phyloP scores from a whole-genome alignment of 2,113 vertebrate species.

The Heterochromis multidens region DNA sequence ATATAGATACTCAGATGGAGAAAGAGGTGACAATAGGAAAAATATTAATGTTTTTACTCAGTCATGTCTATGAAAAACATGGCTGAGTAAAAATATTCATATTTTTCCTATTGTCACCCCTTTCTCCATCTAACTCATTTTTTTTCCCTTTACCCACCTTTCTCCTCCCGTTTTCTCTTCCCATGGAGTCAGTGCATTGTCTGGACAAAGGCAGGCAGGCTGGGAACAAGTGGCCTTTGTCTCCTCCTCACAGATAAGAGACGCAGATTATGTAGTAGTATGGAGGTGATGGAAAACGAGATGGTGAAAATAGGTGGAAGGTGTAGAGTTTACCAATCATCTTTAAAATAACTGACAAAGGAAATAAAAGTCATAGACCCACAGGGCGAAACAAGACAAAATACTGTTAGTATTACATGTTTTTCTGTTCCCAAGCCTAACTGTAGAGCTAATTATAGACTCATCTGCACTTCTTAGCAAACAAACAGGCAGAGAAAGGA shows the following conservation, averaged over 20 bases:
- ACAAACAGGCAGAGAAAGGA: background rate
- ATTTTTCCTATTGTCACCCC: background rate
- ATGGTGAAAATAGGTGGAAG: background rate
- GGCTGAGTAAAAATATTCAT: too few species aligned
- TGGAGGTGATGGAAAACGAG: background rate
- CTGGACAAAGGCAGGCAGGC: constrained; percentile 41
- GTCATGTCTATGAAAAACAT: background rate
- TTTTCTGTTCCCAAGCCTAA: background rate
- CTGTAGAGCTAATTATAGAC: background rate
- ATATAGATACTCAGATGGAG: fast-evolving
- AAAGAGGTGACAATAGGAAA: too few species aligned
- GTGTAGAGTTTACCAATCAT: background rate
- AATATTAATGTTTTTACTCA: fast-evolving
- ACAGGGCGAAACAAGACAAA: background rate
- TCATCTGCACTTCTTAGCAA: background rate
- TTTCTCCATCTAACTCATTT: background rate
- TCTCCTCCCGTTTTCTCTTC: background rate
- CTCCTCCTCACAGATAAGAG: background rate
- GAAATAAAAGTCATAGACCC: background rate
- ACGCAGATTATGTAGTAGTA: background rate
- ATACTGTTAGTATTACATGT: background rate
- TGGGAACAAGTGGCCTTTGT: constrained; percentile 41
- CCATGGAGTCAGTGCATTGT: constrained; percentile 27
- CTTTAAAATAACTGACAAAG: background rate
- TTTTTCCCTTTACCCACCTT: background rate